Evolutionary conservation across 2,113 vertebrate species (phyloP), one percentile per base, ranked within the genome.

Genomic region (Sinosuthora webbiana): DNA sequence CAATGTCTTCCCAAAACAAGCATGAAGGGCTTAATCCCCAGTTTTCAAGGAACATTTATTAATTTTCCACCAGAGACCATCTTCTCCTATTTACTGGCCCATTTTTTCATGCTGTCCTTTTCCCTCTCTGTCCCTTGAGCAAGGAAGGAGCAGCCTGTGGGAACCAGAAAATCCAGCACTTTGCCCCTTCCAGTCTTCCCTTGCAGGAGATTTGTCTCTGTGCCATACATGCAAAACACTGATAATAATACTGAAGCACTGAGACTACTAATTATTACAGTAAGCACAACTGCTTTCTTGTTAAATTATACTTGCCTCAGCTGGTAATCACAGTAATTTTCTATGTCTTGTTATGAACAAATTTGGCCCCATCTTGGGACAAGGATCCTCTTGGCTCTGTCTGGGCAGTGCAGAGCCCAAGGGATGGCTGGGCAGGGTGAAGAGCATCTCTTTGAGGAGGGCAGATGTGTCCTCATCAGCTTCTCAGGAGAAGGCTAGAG

Each of bases 331-430:
- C 3, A n/a, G 21, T 7, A 1, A 33, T 71, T 63, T 82, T 70
- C 30, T 4, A 0, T 31, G 13, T 62, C 50, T 57, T 60, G 10
- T 55, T 69, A 12, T 5, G 7, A 9, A 67, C 1, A 7, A 60
- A 64, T 39, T 4, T 35, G 44, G 33, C 35, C 49, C 10, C 9
- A 24, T 11, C 28, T 24, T 28, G 47, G 33, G 20, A 22, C 16
- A 71, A 70, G 31, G 44, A 78, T 31, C 27, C 10, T 73, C 17
- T 73, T 13, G 65, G 44, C 37, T 68, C 9, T 3, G 15, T 22
- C 31, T 14, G 21, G 27, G 16, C 79, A 44, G 52, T 2, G 31
- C 78, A 78, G 15, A 63, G 45, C 39, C 35, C 44, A 44, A 7
- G 49, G 25, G 11, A 23, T 37, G 30, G 10, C 30, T 53, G 65